These are phyloP conservation scores for Falco columbarius DNA, from an alignment of 2,797 vertebrate species.

Conservation along the genomic window DNA sequence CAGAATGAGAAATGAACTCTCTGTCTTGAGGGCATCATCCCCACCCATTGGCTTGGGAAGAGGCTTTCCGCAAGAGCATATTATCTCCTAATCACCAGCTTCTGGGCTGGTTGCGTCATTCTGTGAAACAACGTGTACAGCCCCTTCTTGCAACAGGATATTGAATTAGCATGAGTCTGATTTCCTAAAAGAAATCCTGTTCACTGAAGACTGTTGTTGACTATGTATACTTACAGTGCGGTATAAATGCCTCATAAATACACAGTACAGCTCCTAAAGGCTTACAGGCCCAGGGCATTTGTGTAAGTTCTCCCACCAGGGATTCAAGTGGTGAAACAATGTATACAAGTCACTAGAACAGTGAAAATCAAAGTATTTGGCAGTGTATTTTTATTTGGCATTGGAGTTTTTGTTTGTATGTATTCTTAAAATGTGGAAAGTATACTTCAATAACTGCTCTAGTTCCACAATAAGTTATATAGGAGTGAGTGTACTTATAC, in stretches of 20 bases:
- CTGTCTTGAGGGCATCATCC: neutral
- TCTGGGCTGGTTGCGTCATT: neutral
- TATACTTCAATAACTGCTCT: neutral
- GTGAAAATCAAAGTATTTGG: neutral
- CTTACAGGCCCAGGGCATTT: neutral
- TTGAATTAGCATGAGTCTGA: neutral
- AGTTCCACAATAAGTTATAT: neutral
- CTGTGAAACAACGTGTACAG: neutral
- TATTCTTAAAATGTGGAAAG: neutral
- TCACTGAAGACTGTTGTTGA: neutral
- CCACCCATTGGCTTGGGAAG: neutral
- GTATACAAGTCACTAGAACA: neutral
- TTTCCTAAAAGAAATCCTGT: neutral
- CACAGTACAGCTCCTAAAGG: neutral
- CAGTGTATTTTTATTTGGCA: neutral
- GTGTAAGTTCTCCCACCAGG: neutral
- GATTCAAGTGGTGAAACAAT: neutral
- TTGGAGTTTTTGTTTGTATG: neutral
- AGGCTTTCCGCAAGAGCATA: neutral
- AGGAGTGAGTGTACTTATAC: neutral
- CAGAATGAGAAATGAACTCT: neutral
- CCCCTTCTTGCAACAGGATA: neutral
- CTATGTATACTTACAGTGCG: accelerated
- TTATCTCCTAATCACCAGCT: neutral
- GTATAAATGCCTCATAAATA: neutral